These are phyloP conservation scores for Microcebus ravelobensis DNA, from an alignment of 2,113 vertebrate species.

Conservation along the genomic window DNA sequence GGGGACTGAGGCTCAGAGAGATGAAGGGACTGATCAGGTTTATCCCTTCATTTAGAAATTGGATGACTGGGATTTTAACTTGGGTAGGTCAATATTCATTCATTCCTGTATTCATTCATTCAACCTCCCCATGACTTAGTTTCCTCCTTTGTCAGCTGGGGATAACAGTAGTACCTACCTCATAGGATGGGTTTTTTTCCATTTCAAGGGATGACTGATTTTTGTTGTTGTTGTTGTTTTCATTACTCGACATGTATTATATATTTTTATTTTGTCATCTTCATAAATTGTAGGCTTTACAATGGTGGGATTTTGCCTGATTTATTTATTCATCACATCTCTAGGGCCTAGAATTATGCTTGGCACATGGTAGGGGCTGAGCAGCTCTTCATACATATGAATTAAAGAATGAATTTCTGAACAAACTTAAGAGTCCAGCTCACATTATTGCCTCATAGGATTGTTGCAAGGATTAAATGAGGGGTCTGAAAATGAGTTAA, in stretches of 20 bases:
- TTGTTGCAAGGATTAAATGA: not conserved
- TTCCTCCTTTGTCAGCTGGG: not conserved
- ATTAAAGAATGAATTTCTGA: not conserved
- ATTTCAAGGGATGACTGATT: no score
- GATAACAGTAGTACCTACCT: not conserved
- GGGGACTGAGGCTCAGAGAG: not conserved
- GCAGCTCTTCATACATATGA: not conserved
- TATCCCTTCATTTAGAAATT: not conserved
- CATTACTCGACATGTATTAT: not conserved
- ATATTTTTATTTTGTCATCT: not conserved
- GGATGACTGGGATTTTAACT: not conserved
- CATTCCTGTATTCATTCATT: not conserved
- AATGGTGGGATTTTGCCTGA: not conserved
- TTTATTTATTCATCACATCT: not conserved
- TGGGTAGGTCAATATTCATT: not conserved
- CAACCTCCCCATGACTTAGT: not conserved
- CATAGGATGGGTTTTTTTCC: not conserved
- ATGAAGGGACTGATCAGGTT: not conserved
- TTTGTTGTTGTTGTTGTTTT: no score
- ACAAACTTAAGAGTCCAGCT: not conserved
- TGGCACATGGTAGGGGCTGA: not conserved
- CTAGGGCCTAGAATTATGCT: not conserved
- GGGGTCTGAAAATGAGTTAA: not conserved
- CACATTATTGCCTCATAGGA: not conserved
- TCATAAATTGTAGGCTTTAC: not conserved